These are phyloP conservation scores for Holothuria scabra DNA, from an alignment of 53 echinoderm and acorn worm genomes.

Conservation along the genomic window DNA sequence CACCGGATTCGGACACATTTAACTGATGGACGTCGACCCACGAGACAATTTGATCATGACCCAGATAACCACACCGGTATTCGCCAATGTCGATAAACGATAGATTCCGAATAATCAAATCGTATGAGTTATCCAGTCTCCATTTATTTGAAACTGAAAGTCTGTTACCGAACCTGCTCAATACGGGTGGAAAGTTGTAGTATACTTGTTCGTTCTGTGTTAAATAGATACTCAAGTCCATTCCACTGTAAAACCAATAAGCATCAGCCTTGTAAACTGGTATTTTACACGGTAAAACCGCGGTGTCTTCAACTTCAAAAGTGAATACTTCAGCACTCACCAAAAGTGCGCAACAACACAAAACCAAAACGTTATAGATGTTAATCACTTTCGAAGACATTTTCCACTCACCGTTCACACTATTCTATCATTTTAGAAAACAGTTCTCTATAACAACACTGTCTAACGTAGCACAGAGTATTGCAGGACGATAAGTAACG, in stretches of 20 bases:
- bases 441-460: no score
- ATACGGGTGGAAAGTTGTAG: neutral
- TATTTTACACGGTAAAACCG: conserved; percentile 28
- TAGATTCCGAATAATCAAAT: conserved; percentile 29
- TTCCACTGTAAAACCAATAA: conserved; percentile 37
- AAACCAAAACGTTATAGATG: no score
- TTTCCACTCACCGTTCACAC: no score
- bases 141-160: conserved; percentile 13
- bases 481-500: no score
- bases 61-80: conserved; percentile 45
- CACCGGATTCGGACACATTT: conserved; percentile 27
- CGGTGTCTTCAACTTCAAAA: conserved; percentile 32
- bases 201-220: conserved; percentile 5
- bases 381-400: no score
- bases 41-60: neutral
- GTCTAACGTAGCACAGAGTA: no score
- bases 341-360: no score
- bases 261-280: conserved; percentile 2
- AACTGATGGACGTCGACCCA: conserved; percentile 34
- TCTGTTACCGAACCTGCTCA: conserved; percentile 20
- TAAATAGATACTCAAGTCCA: conserved; percentile 7
- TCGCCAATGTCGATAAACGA: conserved; percentile 39
- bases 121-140: neutral
- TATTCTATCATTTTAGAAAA: no score
- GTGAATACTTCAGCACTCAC: conserved; percentile 7